Evolutionary conservation across 2,113 vertebrate species (phyloP), one percentile per base, ranked within the genome.

Genomic region (Urocolius indicus): DNA sequence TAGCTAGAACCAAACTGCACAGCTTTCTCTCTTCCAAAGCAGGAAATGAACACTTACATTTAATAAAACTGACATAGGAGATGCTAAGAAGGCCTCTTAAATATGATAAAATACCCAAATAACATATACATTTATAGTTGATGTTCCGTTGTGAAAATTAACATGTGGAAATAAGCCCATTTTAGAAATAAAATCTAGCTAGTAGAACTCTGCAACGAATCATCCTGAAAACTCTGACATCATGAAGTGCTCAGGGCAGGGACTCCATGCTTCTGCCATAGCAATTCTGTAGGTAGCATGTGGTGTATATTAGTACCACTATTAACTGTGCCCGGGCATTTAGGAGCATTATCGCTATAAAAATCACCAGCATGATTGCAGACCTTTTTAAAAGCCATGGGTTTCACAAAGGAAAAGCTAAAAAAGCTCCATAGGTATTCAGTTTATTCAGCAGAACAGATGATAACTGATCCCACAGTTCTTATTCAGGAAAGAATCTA

Each of bases 371-470:
- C 69, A 91, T 49, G 52, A 87, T 74, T 83, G 84, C 73, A 96
- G 66, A 78, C 72, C 38, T 78, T 92, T 89, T 90, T 95, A 88
- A 95, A 88, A 93, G 78, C 73, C 57, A 94, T 24, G 30, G 41
- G 46, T 86, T 96, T 95, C 85, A 91, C 83, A 96, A 94, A 94
- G 83, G 10, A 96, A 84, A 91, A 93, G 75, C 59, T 93, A 86
- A 95, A 96, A 96, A 94, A 78, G 88, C 88, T 94, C 92, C 24
- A 48, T 54, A 58, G 84, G 65, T 86, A 84, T 94, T 96, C 80
- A 68, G 85, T 95, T 93, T 96, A 93, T 83, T 93, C 94, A 92
- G 85, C 76, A 89, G 92, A 94, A 94, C 45, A 93, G 86, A 86
- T 96, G 83, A 96, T 82, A 95, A 93, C 85, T 93, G 90, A 95